Evolutionary conservation across 2,797 vertebrate species (phyloP).

Genomic region (Gobio occitaniae): DNA sequence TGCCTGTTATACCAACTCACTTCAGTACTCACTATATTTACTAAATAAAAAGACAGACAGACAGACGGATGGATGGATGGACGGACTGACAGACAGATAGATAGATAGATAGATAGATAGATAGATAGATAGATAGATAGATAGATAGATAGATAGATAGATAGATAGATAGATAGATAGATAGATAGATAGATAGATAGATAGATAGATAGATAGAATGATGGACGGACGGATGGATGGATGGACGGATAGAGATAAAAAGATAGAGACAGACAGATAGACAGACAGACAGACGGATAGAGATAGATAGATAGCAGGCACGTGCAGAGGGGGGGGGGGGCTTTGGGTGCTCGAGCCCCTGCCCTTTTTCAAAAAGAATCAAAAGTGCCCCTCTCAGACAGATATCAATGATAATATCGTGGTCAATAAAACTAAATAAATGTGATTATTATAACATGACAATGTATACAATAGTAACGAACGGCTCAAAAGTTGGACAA

Average conservation of each 20-base stretch:
- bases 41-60: not conserved
- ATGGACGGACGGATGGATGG: not conserved
- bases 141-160: not conserved
- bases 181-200: not conserved
- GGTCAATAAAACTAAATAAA: no score
- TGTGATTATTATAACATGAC: no score
- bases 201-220: not conserved
- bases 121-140: not conserved
- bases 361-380: no score
- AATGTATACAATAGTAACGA: no score
- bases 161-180: not conserved
- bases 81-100: not conserved
- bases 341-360: no score
- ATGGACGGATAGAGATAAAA: not conserved
- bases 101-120: accelerated
- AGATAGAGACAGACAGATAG: not conserved
- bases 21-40: not conserved
- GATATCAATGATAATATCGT: no score
- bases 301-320: no score
- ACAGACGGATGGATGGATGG: not conserved
- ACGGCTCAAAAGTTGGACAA: no score
- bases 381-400: no score
- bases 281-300: no score
- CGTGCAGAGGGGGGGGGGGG: no score
- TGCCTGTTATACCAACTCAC: not conserved